Evolutionary conservation across 2,797 vertebrate species (phyloP), one percentile per base, ranked within the genome.

Genomic region (Decapterus maruadsi): DNA sequence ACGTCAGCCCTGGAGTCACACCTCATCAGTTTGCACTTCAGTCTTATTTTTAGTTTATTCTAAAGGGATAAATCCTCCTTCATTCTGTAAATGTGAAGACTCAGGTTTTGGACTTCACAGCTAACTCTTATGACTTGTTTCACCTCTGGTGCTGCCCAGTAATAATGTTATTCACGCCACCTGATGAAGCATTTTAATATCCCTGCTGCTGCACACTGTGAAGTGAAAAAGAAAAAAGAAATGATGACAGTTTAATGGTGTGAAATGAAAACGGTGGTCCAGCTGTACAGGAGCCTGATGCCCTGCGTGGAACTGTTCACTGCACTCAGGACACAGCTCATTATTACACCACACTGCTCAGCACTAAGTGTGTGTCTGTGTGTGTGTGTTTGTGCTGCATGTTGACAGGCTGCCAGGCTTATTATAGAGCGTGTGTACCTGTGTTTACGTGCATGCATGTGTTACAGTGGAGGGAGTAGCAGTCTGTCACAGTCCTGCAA

Each of bases 401-500:
- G n/a, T 62, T 63, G 63, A 72, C 62, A 54, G 68, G 16, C 34
- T 62, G 64, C 50, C 10, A 0, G 45, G 31, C 19, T 72, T 62
- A 55, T 63, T 77, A 64, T 82, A 51, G 68, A 71, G 51, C 55
- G 22, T 69, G 46, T 54, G 22, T 31, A 43, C 13, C 34, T 55
- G 31, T 63, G 59, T 72, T 65, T 63, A 29, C 69, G 64, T 22
- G 38, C 56, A 48, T 62, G 53, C 50, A 19, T 78, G 68, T 57
- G 16, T 68, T 60, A n/a, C 10, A 63, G 81, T 57, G 7, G 2
- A n/a, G 51, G 54, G 14, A 65, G 26, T 26, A 26, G 26, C 26
- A 71, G 82, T 79, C 81, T 50, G 51, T 92, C 86, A 87, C n/a
- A 36, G 68, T 50, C 55, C 61, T 38, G 54, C 63, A 63, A 71